Evolutionary conservation across 2,797 vertebrate genomes (phyloP), one percentile per base, ranked within the genome.

Genomic region (Nasua narica): DNA sequence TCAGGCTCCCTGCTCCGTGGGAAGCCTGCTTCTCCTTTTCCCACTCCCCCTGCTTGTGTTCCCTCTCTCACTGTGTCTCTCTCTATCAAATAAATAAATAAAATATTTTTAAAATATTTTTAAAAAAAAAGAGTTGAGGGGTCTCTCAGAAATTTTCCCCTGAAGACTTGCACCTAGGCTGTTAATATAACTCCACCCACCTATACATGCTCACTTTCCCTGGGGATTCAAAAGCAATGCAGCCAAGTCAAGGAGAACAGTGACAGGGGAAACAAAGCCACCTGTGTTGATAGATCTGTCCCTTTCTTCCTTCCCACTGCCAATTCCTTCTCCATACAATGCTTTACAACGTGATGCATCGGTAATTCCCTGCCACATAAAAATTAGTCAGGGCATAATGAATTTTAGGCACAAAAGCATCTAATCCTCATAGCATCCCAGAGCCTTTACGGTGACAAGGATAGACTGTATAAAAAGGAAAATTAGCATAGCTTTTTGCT

Each of bases 381-480:
- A 88, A 86, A 88, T 95, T 86, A 89, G 67, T 77, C 48, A 76
- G 43, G 32, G 6, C 40, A 18, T 86, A 77, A 90, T 87, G 67
- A 81, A 87, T 69, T 97, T 82, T n/a, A 92, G 35, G 14, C 56
- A 96, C 46, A 93, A 96, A 95, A 40, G n/a, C 62, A 76, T 87
- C 27, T 58, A 77, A 93, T 60, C 27, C 74, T 92, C 85, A 72
- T 9, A 69, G 37, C 21, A 14, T 58, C 58, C 58, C 35, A 35
- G 21, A 79, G 54, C 43, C 40, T 25, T 89, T 83, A 77, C 0
- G 14, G 74, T 94, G 70, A 23, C n/a, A 54, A n/a, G 54, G 62
- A 35, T 13, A 88, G 52, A 32, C 78, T 95, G 79, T 84, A 74
- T 77, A 37, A 88, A 90, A 83, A 93, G 60, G 69, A 96, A 81